Percentiles rank a stretch among this genome's conserved stretches.
Conservation (phyloP, 2,888 invertebrate genomes). For the Meloe dianella region DNA sequence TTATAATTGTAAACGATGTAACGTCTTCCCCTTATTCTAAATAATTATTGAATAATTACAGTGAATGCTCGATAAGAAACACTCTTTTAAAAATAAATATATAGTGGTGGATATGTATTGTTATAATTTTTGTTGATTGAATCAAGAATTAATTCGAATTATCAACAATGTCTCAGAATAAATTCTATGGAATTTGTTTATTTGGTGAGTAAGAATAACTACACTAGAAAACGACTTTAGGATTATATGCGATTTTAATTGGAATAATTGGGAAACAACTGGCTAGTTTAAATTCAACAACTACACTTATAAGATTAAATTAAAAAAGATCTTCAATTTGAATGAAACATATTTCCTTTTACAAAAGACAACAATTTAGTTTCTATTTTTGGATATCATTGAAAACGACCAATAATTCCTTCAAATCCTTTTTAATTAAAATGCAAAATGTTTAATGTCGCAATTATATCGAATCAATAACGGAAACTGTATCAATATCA, state of each 20-base stretch:
- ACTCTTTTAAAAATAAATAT: background rate
- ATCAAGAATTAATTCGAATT: background rate
- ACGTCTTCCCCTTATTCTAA: background rate
- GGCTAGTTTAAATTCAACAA: constrained; percentile 12
- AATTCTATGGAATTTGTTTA: background rate
- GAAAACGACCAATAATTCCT: background rate
- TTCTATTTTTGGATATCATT: background rate
- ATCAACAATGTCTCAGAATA: background rate
- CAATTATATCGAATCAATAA: too few species aligned
- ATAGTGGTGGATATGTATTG: background rate
- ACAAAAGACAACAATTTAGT: background rate
- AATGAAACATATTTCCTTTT: constrained; percentile 1
- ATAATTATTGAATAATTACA: constrained; percentile 3
- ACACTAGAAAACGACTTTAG: background rate
- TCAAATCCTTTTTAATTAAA: too few species aligned
- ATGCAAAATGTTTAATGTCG: too few species aligned
- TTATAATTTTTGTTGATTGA: background rate
- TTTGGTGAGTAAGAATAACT: constrained; percentile 1
- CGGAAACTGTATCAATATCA: too few species aligned
- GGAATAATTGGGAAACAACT: constrained; percentile 9
- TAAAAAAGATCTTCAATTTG: background rate
- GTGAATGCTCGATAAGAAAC: background rate
- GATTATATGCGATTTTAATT: constrained; percentile 11
- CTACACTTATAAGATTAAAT: background rate
- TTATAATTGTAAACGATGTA: background rate